These are phyloP conservation scores for Nymphicus hollandicus DNA, from an alignment of 2,113 vertebrate species.

Conservation along the genomic window DNA sequence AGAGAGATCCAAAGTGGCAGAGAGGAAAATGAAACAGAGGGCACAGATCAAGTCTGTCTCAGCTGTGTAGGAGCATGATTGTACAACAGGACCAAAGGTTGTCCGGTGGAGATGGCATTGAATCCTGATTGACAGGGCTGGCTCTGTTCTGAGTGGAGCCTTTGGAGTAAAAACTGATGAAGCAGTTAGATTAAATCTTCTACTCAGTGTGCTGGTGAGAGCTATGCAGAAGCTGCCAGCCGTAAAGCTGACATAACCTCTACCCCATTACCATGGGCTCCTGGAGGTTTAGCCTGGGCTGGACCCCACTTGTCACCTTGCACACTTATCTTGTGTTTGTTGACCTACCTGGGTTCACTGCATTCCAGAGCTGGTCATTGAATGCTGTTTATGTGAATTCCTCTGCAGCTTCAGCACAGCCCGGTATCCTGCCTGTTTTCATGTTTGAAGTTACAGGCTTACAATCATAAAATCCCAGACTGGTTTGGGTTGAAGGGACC, in stretches of 20 bases:
- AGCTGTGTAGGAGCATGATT: not conserved
- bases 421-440: not conserved
- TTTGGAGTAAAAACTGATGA: not conserved
- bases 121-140: not conserved
- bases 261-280: not conserved
- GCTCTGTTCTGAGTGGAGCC: not conserved
- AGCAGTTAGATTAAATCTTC: not conserved
- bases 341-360: constrained; percentile 14
- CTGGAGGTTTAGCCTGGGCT: not conserved
- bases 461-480: not conserved
- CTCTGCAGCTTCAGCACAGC: not conserved
- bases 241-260: not conserved
- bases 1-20: not conserved
- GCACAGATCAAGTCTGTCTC: not conserved
- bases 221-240: not conserved
- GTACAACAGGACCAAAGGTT: not conserved
- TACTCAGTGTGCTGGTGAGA: not conserved
- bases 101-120: not conserved
- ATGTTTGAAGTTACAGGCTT: not conserved
- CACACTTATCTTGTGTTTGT: not conserved
- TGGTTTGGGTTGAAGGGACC: not conserved
- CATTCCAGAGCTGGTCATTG: not conserved
- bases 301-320: not conserved
- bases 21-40: not conserved
- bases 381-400: constrained; percentile 41